phyloP scores from a whole-genome alignment of 2,113 vertebrate genomes.

The Illadopsis cleaveri region DNA sequence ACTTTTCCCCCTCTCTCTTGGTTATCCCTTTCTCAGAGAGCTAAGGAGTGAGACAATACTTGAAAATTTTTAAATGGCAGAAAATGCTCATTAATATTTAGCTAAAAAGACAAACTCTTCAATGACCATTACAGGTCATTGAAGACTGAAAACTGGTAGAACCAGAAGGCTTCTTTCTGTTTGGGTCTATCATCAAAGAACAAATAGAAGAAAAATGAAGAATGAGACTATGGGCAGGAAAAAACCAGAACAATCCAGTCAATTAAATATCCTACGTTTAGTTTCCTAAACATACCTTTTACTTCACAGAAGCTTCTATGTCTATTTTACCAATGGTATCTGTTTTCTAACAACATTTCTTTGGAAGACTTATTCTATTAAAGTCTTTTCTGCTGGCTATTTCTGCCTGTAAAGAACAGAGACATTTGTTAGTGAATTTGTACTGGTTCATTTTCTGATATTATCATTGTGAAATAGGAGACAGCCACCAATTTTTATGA shows the following conservation, averaged over 20 bases:
- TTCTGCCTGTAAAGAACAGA: not conserved
- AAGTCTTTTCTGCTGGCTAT: not conserved
- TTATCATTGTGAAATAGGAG: not conserved
- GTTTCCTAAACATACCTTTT: not conserved
- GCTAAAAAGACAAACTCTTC: not conserved
- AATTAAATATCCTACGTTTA: not conserved
- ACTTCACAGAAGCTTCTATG: not conserved
- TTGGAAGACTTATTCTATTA: not conserved
- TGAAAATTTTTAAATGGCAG: not conserved
- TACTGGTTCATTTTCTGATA: not conserved
- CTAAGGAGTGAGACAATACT: not conserved
- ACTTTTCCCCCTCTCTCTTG: fast-evolving
- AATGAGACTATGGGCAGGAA: not conserved
- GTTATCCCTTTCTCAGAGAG: not conserved
- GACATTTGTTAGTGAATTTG: not conserved
- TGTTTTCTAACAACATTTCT: not conserved
- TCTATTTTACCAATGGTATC: not conserved
- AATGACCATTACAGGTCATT: not conserved
- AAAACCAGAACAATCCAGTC: not conserved
- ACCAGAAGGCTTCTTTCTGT: not conserved
- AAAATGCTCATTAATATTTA: not conserved
- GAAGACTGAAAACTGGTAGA: not conserved
- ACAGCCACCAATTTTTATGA: not conserved
- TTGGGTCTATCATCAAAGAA: not conserved
- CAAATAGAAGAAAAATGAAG: not conserved